Conservation (phyloP, 2,113 vertebrate species). For the Pelvicachromis taeniatus region DNA sequence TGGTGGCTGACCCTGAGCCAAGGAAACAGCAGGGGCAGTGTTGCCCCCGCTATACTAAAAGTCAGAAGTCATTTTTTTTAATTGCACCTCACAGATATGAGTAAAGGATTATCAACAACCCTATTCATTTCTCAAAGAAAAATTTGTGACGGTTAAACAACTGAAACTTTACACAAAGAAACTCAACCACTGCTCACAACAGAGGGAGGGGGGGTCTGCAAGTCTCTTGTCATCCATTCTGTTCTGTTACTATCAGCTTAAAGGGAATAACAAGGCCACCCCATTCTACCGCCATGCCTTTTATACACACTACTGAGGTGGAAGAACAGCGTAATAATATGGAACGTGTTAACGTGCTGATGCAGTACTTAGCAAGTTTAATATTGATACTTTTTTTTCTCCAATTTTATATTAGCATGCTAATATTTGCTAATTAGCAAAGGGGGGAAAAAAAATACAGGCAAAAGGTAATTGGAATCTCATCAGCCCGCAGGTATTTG, state of each 20-base stretch:
- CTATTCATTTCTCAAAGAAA: neutral
- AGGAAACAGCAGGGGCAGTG: neutral
- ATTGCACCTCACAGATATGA: rapidly evolving
- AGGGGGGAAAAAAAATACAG: neutral
- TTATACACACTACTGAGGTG: neutral
- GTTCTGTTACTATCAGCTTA: neutral
- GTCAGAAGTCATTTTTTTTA: neutral
- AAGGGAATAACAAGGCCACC: neutral
- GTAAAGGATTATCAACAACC: neutral
- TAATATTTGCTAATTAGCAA: neutral
- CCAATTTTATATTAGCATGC: neutral
- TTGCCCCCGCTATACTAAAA: neutral
- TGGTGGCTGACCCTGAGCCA: too few relatives aligned
- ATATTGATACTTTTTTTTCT: neutral
- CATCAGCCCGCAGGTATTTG: neutral
- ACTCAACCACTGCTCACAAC: neutral
- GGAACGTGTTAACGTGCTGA: neutral
- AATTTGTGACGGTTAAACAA: neutral
- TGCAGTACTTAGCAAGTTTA: neutral
- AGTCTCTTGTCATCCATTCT: too few relatives aligned
- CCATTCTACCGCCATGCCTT: neutral
- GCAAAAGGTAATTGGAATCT: neutral
- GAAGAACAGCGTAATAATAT: neutral
- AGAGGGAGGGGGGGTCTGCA: neutral
- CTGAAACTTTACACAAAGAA: neutral